Percentiles rank a stretch among this genome's conserved stretches.
Conservation (phyloP, 1,140 invertebrate genomes). For the Harpegnathos saltator region DNA sequence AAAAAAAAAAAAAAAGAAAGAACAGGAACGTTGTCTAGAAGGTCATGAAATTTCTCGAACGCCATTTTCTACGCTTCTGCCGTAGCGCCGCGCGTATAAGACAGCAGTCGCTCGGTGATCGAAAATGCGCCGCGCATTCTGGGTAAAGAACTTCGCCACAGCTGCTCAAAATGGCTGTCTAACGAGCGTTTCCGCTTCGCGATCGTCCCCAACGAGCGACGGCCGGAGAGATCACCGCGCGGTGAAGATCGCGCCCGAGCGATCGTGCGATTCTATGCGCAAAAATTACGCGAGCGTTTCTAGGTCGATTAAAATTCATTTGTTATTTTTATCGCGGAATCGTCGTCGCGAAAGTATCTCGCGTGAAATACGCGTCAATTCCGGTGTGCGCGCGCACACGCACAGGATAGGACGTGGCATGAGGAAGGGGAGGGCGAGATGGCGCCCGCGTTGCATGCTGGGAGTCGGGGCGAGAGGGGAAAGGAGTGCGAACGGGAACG, state of each 20-base stretch:
- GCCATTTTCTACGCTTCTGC: conserved; percentile 17
- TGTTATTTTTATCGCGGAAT: background rate
- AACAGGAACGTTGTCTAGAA: background rate
- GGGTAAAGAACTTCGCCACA: conserved; percentile 74
- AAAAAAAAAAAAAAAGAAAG: background rate
- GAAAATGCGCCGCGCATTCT: conserved; percentile 73
- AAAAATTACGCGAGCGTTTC: conserved; percentile 7
- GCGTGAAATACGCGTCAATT: background rate
- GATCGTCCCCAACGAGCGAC: too few species aligned
- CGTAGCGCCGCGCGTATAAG: conserved; percentile 52
- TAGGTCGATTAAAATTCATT: background rate
- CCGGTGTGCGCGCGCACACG: background rate
- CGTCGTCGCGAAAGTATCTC: background rate
- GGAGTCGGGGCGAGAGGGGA: conserved; percentile 45
- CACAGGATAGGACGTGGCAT: background rate
- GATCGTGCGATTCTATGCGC: too few species aligned
- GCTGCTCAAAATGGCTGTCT: conserved; percentile 77
- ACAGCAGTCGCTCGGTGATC: conserved; percentile 24
- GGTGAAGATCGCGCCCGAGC: too few species aligned
- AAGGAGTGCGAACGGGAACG: conserved; percentile 67
- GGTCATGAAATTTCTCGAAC: background rate
- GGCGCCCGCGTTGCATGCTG: conserved; percentile 76
- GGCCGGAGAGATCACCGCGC: too few species aligned
- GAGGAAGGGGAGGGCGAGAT: background rate
- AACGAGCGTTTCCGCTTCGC: too few species aligned